Evolutionary conservation across 2,113 vertebrate species (phyloP).

Genomic region (Rafetus swinhoei): DNA sequence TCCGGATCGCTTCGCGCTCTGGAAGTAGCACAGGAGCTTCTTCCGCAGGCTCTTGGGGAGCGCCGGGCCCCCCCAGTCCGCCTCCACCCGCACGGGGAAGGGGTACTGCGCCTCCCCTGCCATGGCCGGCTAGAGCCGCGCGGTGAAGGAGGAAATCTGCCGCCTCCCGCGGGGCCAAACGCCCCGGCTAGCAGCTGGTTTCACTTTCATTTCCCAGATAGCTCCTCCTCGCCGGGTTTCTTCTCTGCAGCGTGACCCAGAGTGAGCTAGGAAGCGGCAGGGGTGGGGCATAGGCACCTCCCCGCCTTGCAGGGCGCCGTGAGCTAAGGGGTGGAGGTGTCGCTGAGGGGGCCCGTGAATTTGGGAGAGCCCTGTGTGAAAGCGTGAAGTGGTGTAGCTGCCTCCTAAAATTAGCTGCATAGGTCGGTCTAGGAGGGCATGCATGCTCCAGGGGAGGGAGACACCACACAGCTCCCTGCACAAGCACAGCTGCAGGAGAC

Average conservation of each 20-base stretch:
- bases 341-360: no score
- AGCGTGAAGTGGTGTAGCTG: neutral
- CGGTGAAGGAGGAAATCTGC: fast-evolving
- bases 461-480: no score
- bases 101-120: fast-evolving
- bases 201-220: neutral
- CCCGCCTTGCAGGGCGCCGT: no score
- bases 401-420: no score
- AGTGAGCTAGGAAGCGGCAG: no score
- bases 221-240: neutral
- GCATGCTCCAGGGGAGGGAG: no score
- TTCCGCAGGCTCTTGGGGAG: constrained; percentile 66
- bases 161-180: fast-evolving
- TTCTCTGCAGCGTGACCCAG: no score
- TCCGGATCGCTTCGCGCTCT: constrained; percentile 82
- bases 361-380: neutral
- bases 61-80: constrained; percentile 47
- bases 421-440: no score
- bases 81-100: constrained; percentile 43
- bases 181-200: neutral
- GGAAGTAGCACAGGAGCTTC: constrained; percentile 88
- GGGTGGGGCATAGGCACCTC: neutral
- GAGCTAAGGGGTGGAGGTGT: no score
- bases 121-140: fast-evolving
- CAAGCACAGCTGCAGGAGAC: no score